These are phyloP conservation scores for Heterocephalus glaber DNA, from an alignment of 2,113 vertebrate species.

Conservation along the genomic window DNA sequence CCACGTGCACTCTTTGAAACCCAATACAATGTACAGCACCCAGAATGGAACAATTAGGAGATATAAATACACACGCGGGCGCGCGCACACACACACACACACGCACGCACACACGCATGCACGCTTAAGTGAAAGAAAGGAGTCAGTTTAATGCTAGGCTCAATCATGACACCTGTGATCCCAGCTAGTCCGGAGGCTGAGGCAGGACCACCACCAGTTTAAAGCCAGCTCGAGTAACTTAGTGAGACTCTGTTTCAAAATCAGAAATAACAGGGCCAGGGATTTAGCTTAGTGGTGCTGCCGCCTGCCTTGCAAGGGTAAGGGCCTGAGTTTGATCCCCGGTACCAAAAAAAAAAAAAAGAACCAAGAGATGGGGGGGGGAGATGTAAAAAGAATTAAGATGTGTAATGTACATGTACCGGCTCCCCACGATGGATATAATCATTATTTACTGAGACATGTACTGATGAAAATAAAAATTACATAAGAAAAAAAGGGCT, in stretches of 20 bases:
- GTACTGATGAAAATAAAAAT: not conserved
- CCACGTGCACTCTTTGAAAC: not conserved
- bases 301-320: no score
- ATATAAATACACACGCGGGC: not conserved
- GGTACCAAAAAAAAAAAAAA: no score
- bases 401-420: not conserved
- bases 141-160: not conserved
- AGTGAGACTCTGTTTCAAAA: not conserved
- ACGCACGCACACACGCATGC: not conserved
- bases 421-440: not conserved
- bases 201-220: not conserved
- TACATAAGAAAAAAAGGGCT: not conserved
- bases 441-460: not conserved
- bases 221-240: not conserved
- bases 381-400: not conserved
- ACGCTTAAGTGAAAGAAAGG: not conserved
- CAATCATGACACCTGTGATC: not conserved
- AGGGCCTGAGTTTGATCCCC: no score
- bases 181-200: not conserved
- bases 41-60: not conserved
- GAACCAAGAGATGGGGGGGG: no score
- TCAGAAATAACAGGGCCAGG: no score
- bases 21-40: not conserved
- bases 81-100: no score
- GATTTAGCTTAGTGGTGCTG: no score